phyloP scores from a whole-genome alignment of 2,888 invertebrate genomes.

The Heliconius sara region DNA sequence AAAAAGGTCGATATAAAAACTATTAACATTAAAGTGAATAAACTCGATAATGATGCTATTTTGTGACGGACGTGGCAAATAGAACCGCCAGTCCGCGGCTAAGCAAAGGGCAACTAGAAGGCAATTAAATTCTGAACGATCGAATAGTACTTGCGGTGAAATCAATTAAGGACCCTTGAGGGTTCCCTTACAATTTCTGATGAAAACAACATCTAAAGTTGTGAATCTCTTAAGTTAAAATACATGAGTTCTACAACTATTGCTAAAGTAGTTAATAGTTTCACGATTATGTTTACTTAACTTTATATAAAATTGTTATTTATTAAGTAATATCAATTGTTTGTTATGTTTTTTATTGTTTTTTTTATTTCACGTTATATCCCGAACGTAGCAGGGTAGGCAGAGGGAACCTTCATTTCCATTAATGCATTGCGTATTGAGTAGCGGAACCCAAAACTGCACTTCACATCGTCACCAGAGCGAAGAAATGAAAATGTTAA shows the following conservation, averaged over 20 bases:
- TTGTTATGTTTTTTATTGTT: neutral
- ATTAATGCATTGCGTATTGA: no score
- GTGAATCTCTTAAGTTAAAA: slow-evolving; percentile 31
- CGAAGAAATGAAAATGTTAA: no score
- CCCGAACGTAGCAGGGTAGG: no score
- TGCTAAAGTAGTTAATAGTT: neutral
- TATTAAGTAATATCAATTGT: neutral
- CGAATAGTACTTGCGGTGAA: slow-evolving; percentile 31
- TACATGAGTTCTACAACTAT: slow-evolving; percentile 2
- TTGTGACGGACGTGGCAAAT: neutral
- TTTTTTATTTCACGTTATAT: no score
- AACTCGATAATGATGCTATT: neutral
- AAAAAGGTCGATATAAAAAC: neutral
- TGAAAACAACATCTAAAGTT: slow-evolving; percentile 37
- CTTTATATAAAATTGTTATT: neutral
- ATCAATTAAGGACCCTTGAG: slow-evolving; percentile 34
- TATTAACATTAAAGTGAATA: neutral
- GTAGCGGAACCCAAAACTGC: no score
- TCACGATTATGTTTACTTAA: neutral
- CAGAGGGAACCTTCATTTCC: no score
- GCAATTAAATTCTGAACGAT: slow-evolving; percentile 27
- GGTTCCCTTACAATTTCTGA: slow-evolving; percentile 34
- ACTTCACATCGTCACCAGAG: no score
- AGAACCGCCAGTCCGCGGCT: neutral
- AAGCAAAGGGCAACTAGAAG: neutral